Evolutionary conservation across 2,888 invertebrate species (phyloP).

Genomic region (Odontomyia ornata): DNA sequence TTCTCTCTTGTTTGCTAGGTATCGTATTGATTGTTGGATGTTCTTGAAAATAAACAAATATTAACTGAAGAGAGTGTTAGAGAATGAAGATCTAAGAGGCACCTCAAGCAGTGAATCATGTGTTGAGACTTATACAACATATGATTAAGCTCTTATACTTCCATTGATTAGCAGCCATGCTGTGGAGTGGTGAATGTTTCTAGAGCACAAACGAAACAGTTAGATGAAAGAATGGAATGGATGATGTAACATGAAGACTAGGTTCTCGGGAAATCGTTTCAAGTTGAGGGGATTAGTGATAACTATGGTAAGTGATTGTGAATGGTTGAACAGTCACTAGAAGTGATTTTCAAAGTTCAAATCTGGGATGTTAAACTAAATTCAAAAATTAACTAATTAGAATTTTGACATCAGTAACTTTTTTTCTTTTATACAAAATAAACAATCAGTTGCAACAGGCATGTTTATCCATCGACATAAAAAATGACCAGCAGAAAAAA

Average conservation of each 20-base stretch:
- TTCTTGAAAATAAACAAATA: slow-evolving; percentile 30
- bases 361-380: too few relatives aligned
- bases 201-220: slow-evolving; percentile 25
- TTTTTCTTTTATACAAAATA: too few relatives aligned
- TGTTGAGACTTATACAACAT: slow-evolving; percentile 6
- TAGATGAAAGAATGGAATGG: neutral
- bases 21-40: neutral
- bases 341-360: too few relatives aligned
- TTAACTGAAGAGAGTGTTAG: neutral
- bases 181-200: neutral
- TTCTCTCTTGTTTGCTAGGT: neutral
- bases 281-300: too few relatives aligned
- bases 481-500: too few relatives aligned
- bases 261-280: too few relatives aligned
- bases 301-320: too few relatives aligned
- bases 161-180: neutral
- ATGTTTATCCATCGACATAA: too few relatives aligned
- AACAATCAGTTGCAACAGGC: too few relatives aligned
- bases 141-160: slow-evolving; percentile 4
- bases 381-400: too few relatives aligned
- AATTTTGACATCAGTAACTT: too few relatives aligned
- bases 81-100: neutral
- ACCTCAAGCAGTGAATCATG: neutral
- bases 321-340: too few relatives aligned
- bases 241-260: neutral